These are phyloP conservation scores for Ceratotherium simum DNA, from an alignment of 2,113 vertebrate species.

Conservation along the genomic window DNA sequence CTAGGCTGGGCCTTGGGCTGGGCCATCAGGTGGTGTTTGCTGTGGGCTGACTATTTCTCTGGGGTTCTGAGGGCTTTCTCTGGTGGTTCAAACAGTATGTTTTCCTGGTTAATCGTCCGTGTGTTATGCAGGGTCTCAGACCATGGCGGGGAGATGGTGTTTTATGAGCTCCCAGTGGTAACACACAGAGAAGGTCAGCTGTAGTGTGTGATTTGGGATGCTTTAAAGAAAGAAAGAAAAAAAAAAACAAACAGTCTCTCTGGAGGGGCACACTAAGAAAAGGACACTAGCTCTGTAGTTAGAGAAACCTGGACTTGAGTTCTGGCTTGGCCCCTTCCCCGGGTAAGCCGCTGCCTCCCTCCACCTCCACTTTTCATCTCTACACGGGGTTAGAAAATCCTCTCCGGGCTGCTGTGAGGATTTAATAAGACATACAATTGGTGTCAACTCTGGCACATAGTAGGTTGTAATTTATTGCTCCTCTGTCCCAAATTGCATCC, in stretches of 20 bases:
- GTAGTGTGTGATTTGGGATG: not conserved
- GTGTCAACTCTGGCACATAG: not conserved
- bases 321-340: not conserved
- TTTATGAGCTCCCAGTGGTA: not conserved
- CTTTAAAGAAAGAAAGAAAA: not conserved
- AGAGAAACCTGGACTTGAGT: constrained; percentile 10
- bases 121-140: not conserved
- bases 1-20: not conserved
- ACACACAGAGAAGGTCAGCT: not conserved
- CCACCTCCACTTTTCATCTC: not conserved
- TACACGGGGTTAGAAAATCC: not conserved
- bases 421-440: not conserved
- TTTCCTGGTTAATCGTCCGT: not conserved
- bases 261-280: not conserved
- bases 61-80: not conserved
- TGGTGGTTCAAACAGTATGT: not conserved
- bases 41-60: not conserved
- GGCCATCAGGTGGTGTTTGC: not conserved
- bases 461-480: not conserved
- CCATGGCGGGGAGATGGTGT: not conserved
- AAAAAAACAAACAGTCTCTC: not conserved
- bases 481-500: not conserved
- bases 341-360: not conserved
- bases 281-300: not conserved
- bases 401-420: not conserved